Evolutionary conservation across 2,113 vertebrate genomes (phyloP).

Genomic region (Smithornis capensis): DNA sequence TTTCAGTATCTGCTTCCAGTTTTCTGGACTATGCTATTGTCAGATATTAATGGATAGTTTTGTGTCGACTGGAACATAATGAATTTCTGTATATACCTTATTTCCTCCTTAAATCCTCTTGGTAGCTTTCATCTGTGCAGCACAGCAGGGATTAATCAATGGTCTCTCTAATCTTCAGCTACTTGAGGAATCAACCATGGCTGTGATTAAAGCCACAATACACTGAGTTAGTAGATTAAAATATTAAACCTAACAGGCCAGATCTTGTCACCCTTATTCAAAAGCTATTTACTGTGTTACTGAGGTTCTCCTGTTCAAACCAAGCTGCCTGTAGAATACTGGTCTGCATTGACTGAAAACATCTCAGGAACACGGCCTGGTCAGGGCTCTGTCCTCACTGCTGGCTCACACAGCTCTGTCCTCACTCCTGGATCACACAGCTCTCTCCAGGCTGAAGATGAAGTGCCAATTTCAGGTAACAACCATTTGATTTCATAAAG

Average conservation of each 20-base stretch:
- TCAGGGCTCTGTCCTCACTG: background rate
- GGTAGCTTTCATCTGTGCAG: background rate
- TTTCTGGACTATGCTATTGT: background rate
- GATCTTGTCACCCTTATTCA: background rate
- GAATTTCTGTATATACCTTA: background rate
- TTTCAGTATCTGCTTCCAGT: background rate
- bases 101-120: background rate
- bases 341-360: rapidly evolving
- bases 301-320: background rate
- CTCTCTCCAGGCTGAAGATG: background rate
- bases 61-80: background rate
- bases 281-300: background rate
- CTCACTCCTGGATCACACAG: background rate
- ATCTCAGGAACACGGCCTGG: background rate
- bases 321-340: background rate
- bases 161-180: background rate
- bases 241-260: background rate
- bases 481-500: background rate
- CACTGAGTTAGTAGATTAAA: background rate
- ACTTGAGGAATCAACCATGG: rapidly evolving
- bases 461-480: background rate
- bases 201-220: background rate
- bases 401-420: background rate
- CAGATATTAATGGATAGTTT: background rate
- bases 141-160: background rate